Conservation (phyloP, 2,113 vertebrate genomes). For the Podarcis muralis region DNA sequence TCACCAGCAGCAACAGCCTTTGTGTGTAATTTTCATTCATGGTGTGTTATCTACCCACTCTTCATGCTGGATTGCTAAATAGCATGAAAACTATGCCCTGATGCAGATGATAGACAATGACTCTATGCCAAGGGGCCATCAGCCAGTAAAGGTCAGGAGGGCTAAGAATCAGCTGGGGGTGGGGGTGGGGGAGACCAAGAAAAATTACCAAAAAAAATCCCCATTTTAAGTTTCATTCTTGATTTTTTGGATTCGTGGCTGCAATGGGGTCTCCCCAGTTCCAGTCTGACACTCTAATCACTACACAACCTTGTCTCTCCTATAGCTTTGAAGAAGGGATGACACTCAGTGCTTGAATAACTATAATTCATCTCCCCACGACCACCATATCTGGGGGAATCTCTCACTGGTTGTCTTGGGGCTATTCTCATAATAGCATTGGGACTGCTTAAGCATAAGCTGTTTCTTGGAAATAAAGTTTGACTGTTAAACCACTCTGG, state of each 20-base stretch:
- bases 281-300: not conserved
- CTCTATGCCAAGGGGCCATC: not conserved
- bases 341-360: not conserved
- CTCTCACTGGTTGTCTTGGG: not conserved
- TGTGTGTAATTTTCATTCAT: constrained; percentile 23
- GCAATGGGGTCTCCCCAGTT: not conserved
- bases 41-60: accelerated
- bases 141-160: not conserved
- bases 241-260: not conserved
- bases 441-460: too few relatives aligned
- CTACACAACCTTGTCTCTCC: not conserved
- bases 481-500: too few relatives aligned
- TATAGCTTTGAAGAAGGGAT: not conserved
- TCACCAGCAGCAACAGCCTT: accelerated
- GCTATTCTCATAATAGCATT: too few relatives aligned
- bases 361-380: not conserved
- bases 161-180: too few relatives aligned
- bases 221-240: not conserved
- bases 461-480: too few relatives aligned
- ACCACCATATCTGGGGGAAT: not conserved
- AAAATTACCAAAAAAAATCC: not conserved
- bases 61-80: not conserved
- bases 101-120: not conserved
- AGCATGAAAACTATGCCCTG: not conserved
- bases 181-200: not conserved